A percentile compares a stretch with the other conserved stretches of the same genome.
phyloP scores from a whole-genome alignment of 2,797 vertebrate species.

The Valencia hispanica region DNA sequence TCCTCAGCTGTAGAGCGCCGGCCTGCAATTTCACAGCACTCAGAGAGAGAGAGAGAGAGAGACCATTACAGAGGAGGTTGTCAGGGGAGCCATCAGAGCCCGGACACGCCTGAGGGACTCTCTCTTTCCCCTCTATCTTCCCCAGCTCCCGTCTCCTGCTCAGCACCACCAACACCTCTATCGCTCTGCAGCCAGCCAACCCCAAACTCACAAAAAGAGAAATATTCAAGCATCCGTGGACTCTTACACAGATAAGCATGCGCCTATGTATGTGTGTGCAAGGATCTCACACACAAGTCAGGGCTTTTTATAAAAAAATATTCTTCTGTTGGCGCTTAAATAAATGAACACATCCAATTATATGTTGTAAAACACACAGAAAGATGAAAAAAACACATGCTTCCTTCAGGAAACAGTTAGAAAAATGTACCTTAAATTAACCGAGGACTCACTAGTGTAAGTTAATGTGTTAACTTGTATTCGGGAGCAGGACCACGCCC shows the following conservation, averaged over 20 bases:
- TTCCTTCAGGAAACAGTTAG: neutral
- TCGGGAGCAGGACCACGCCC: too few relatives aligned
- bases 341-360: constrained; percentile 36
- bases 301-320: constrained; percentile 7
- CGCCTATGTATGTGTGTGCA: constrained; percentile 6
- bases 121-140: constrained; percentile 67
- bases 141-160: constrained; percentile 56
- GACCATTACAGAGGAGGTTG: constrained; percentile 85
- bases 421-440: neutral
- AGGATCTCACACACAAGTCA: neutral
- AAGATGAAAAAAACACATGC: neutral
- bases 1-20: constrained; percentile 85
- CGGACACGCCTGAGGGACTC: constrained; percentile 78
- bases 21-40: constrained; percentile 86
- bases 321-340: constrained; percentile 16
- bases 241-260: constrained; percentile 30
- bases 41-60: constrained; percentile 81
- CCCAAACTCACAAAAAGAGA: constrained; percentile 52
- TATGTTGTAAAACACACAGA: constrained; percentile 2
- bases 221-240: constrained; percentile 57
- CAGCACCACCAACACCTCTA: constrained; percentile 69
- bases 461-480: too few relatives aligned
- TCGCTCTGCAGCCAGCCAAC: constrained; percentile 65
- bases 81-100: constrained; percentile 84
- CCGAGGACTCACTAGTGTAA: neutral